Conservation (phyloP, 2,888 invertebrate genomes). For the Pseudoips prasinana region DNA sequence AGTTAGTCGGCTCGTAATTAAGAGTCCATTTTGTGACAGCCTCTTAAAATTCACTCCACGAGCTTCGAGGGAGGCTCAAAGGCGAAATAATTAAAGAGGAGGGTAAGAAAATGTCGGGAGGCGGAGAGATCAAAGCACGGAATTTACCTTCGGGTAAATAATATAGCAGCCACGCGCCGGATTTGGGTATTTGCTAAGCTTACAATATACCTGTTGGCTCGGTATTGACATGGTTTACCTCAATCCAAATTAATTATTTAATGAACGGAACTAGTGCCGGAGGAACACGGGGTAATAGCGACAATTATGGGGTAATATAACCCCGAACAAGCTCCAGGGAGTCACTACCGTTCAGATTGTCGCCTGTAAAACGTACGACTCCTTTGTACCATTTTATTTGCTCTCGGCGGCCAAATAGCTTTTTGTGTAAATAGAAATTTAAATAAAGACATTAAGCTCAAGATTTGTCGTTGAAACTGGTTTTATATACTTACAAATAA, state of each 20-base stretch:
- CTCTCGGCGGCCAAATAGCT: background rate
- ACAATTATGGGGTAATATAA: conserved; percentile 32
- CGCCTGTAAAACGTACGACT: background rate
- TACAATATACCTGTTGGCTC: conserved; percentile 40
- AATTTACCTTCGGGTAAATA: conserved; percentile 66
- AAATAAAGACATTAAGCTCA: background rate
- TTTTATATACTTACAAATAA: too few relatives aligned
- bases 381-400: too few relatives aligned
- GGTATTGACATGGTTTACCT: conserved; percentile 42
- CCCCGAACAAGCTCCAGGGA: conserved; percentile 19
- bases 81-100: conserved; percentile 77
- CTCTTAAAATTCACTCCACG: conserved; percentile 77
- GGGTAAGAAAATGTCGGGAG: conserved; percentile 71
- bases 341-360: conserved; percentile 6
- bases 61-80: conserved; percentile 62
- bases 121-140: conserved; percentile 69
- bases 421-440: conserved; percentile 1
- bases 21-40: conserved; percentile 75
- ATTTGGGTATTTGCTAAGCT: conserved; percentile 49
- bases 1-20: conserved; percentile 67
- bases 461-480: conserved; percentile 5
- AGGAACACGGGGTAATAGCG: conserved; percentile 15
- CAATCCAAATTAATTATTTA: conserved; percentile 42
- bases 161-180: conserved; percentile 52
- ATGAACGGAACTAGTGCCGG: conserved; percentile 25